Evolutionary conservation across 2,888 invertebrate species (phyloP), one percentile per base, ranked within the genome.

Genomic region (Troides oblongomaculatus): DNA sequence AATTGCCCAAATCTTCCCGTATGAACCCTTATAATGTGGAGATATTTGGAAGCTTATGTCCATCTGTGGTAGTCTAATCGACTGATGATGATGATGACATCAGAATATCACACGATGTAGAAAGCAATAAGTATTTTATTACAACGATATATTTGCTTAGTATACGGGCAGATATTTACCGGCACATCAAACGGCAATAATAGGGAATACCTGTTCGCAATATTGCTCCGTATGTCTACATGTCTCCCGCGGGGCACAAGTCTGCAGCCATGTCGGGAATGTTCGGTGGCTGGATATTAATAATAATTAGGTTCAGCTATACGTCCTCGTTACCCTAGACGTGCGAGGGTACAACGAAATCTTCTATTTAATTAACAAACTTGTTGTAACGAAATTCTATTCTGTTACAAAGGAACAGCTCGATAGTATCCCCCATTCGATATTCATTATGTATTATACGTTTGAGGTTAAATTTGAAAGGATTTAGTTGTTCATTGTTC

Each of bases 131-230:
- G 3, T 30, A 5, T 30, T 30, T 2, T 30, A 30, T 30, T 30
- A 30, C 8, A 39, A 39, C 18, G 39, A 7, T 39, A 39, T 39
- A n/a, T 12, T 18, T 25, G 6, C n/a, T 39, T 10, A 6, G 10
- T 61, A 14, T 61, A 61, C 46, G 62, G 63, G 23, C 23, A 30
- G 21, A 21, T 43, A 65, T 8, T 46, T 60, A 30, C 1, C 30
- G 5, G 5, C 66, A 70, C 69, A 66, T 62, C 62, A 62, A 62
- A 72, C 62, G 69, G 67, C 64, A 72, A 72, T 72, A 71, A 72
- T 72, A 65, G 58, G 65, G 43, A 56, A 62, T 69, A 62, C 50
- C 58, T 62, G 62, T 62, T 69, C 50, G 12, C 39, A 43, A 62
- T 58, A 65, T 57, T 46, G 56, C 18, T 65, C 58, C 57, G 46